phyloP scores from a whole-genome alignment of 2,888 invertebrate species.

The Megalurothrips usitatus region DNA sequence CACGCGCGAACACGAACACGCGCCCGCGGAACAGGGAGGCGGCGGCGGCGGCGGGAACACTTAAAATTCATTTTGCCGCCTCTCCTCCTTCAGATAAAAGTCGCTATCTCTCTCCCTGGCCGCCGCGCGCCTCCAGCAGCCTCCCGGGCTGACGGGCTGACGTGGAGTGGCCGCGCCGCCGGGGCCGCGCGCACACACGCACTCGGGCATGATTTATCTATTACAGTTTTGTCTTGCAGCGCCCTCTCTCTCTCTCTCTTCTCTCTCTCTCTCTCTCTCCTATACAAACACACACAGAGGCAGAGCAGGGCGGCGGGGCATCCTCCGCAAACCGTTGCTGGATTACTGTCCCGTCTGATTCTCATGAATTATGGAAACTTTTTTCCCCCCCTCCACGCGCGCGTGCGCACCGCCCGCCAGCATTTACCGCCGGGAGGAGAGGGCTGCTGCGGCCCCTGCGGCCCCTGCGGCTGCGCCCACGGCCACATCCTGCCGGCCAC shows the following conservation, averaged over 20 bases:
- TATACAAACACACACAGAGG: neutral
- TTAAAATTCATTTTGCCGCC: conserved; percentile 12
- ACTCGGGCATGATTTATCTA: conserved; percentile 1
- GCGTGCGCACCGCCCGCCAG: neutral
- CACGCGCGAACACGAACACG: neutral
- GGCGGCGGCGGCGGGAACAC: neutral
- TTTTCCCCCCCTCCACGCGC: neutral
- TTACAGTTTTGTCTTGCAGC: conserved; percentile 18
- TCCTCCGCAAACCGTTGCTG: conserved; percentile 12
- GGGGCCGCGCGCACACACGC: neutral
- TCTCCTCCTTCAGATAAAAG: neutral
- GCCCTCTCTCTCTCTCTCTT: neutral
- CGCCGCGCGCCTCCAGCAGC: neutral
- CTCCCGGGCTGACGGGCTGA: neutral
- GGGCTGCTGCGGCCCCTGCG: neutral
- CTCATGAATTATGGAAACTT: conserved; percentile 24
- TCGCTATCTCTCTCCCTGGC: neutral
- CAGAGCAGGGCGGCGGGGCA: neutral
- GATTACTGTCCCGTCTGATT: conserved; percentile 24
- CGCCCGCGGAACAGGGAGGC: neutral
- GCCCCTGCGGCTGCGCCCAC: neutral
- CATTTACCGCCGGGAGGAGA: too few species aligned
- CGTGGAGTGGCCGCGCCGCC: too few species aligned
- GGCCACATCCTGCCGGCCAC: neutral
- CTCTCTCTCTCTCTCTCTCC: neutral